Conservation (phyloP, 2,797 vertebrate species). For the Pogonophryne albipinna region DNA sequence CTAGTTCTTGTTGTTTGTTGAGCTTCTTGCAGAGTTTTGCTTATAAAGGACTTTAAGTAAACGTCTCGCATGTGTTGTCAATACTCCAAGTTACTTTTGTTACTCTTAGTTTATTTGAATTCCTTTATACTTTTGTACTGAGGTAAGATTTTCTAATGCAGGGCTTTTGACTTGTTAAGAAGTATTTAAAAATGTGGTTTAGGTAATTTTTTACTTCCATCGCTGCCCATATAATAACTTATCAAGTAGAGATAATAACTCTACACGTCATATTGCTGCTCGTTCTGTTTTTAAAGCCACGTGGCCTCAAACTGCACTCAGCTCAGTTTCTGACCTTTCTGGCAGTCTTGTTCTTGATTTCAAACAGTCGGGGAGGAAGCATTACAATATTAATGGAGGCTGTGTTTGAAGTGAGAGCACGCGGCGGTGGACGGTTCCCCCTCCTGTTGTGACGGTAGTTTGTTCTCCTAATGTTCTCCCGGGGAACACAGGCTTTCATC, state of each 20-base stretch:
- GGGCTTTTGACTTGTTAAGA: too few relatives aligned
- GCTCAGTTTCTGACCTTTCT: slow-evolving; percentile 62
- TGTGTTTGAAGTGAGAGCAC: slow-evolving; percentile 84
- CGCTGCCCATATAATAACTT: too few relatives aligned
- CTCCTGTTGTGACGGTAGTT: slow-evolving; percentile 84
- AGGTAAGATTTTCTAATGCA: too few relatives aligned
- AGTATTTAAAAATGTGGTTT: too few relatives aligned
- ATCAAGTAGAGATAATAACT: neutral
- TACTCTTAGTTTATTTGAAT: too few relatives aligned
- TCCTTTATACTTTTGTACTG: too few relatives aligned
- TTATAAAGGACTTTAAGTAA: too few relatives aligned
- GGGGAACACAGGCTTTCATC: slow-evolving; percentile 86
- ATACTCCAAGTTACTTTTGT: too few relatives aligned
- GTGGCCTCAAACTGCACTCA: slow-evolving; percentile 31
- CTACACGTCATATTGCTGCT: slow-evolving; percentile 2
- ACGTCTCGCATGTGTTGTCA: too few relatives aligned
- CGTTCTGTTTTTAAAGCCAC: slow-evolving; percentile 17
- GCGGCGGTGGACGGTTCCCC: slow-evolving; percentile 81
- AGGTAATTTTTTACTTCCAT: too few relatives aligned
- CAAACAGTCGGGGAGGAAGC: slow-evolving; percentile 66
- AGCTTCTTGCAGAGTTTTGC: too few relatives aligned
- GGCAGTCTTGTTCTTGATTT: slow-evolving; percentile 60
- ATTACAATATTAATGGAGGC: slow-evolving; percentile 75
- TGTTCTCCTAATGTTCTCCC: slow-evolving; percentile 87
- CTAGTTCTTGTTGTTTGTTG: too few relatives aligned